Evolutionary conservation across 2,888 invertebrate genomes (phyloP).

Genomic region (Rhopalosiphum nymphaeae): DNA sequence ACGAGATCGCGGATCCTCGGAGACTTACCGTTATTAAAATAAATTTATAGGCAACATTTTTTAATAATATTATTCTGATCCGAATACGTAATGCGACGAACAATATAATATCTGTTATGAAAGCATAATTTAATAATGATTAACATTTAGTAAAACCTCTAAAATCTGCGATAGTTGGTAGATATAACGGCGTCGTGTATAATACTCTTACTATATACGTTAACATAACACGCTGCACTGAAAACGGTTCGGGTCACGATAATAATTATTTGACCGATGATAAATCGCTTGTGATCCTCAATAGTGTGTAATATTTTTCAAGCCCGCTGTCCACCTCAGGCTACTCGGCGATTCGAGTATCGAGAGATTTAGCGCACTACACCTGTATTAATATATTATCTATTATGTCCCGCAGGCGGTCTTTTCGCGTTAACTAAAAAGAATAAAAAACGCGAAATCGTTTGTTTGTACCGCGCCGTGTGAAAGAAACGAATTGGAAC

Average conservation of each 20-base stretch:
- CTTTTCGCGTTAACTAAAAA: not conserved
- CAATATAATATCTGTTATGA: not conserved
- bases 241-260: not conserved
- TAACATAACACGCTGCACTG: too few relatives aligned
- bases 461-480: not conserved
- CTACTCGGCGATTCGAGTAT: not conserved
- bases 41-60: not conserved
- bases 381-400: not conserved
- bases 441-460: not conserved
- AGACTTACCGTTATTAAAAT: slow-evolving; percentile 1
- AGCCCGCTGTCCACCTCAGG: not conserved
- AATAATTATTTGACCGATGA: not conserved
- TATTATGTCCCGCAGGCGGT: not conserved
- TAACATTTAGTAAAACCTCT: not conserved
- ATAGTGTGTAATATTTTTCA: not conserved
- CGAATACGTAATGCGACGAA: not conserved
- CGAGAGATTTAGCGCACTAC: not conserved
- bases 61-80: not conserved
- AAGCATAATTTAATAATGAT: not conserved
- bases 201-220: not conserved
- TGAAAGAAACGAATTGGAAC: not conserved
- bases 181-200: not conserved
- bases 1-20: not conserved
- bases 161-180: not conserved
- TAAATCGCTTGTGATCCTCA: not conserved